Evolutionary conservation across 1,140 invertebrate species (phyloP), one percentile per base, ranked within the genome.

Genomic region (Copidosoma floridanum): DNA sequence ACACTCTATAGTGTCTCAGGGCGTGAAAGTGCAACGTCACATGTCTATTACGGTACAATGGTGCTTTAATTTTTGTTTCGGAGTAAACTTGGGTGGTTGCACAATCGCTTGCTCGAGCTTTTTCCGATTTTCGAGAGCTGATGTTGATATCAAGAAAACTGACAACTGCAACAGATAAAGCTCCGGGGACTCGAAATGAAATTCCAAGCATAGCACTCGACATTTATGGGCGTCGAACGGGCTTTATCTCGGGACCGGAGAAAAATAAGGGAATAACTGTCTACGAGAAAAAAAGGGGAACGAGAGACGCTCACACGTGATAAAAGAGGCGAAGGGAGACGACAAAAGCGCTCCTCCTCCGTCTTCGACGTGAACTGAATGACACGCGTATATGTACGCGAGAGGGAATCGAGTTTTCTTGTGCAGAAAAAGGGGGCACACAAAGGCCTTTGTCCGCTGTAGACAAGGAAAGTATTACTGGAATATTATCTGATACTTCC

Each of bases 301-400:
- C 23, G 16, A 43, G 10, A 7, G 7, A 43, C 10, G 20, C n/a
- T n/a, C 3, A 12, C 20, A 12, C 11, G 43, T 23, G 14, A 21
- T 20, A 38, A 53, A 53, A 40, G 26, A 26, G 32, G 14, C 14
- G 12, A 2, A 37, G 14, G 38, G 21, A 32, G 46, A 55, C n/a
- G 12, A 57, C 11, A 16, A 38, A 51, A 65, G 57, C 62, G 67
- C 68, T 68, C 68, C 68, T 29, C 27, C 14, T 3, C 14, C 18
- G 1, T n/a, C 69, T 70, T 70, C 69, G 66, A 71, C 68, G 69
- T 68, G 66, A 57, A 60, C 47, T 23, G 69, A 68, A 67, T 69
- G 64, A 57, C 46, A 41, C 41, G 52, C 40, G 48, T 1, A n/a
- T n/a, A n/a, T n/a, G n/a, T 1, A 24, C 16, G 14, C 10, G 18